Percentiles rank a stretch among this genome's conserved stretches.
These are phyloP conservation scores for Datnioides undecimradiatus DNA, from an alignment of 2,113 vertebrate genomes.

Conservation along the genomic window DNA sequence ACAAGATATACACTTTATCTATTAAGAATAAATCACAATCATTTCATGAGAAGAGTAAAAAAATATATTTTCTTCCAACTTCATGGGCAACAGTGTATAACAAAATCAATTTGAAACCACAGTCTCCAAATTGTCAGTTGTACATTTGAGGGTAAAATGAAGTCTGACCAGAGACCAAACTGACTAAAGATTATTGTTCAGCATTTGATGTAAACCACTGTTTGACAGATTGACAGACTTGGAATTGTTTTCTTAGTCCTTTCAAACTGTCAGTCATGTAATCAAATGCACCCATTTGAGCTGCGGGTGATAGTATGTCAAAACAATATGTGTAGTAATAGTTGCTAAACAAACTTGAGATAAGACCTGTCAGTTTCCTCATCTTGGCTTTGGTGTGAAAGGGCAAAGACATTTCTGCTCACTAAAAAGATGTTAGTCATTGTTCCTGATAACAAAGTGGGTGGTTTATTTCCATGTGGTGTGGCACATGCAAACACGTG, in stretches of 20 bases:
- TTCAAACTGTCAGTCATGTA: neutral
- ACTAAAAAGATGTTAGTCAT: neutral
- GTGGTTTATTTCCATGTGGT: neutral
- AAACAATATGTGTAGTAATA: slow-evolving; percentile 2
- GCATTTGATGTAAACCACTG: neutral
- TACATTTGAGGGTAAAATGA: no score
- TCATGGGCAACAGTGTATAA: no score
- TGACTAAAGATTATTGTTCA: neutral
- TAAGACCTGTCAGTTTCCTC: slow-evolving; percentile 11
- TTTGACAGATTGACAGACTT: neutral
- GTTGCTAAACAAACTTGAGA: slow-evolving; percentile 19
- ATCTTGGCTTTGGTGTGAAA: neutral
- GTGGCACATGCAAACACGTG: neutral
- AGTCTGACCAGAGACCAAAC: no score
- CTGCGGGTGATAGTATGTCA: neutral
- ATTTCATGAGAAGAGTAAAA: no score
- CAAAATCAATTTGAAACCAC: neutral
- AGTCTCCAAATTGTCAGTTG: neutral
- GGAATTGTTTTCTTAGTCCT: neutral
- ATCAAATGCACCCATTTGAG: neutral
- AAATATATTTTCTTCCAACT: no score
- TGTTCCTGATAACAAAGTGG: slow-evolving; percentile 2
- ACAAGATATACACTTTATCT: no score
- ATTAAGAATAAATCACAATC: no score
- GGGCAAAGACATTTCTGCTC: neutral